Conservation (phyloP, 2,113 vertebrate genomes). For the Jacana jacana region DNA sequence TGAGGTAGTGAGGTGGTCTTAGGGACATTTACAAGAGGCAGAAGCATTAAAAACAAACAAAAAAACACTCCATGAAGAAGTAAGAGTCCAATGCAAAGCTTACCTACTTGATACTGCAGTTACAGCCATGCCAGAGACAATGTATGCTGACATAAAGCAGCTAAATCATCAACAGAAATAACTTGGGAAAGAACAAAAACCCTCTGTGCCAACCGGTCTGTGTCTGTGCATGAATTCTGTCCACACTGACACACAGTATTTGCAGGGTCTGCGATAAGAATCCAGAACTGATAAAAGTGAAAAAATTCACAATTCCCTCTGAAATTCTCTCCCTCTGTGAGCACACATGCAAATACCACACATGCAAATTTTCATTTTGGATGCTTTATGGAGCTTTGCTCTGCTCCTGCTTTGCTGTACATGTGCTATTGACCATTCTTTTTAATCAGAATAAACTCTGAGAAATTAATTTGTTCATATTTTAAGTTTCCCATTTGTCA, state of each 20-base stretch:
- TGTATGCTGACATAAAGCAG: background rate
- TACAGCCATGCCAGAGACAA: background rate
- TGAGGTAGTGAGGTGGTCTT: background rate
- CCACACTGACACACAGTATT: rapidly evolving
- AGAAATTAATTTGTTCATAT: background rate
- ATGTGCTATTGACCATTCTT: background rate
- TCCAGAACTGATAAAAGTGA: background rate
- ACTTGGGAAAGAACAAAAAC: background rate
- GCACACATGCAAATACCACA: background rate
- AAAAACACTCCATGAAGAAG: background rate
- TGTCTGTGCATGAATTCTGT: background rate
- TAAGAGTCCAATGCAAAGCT: background rate
- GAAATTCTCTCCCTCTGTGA: background rate
- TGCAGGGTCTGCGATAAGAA: background rate
- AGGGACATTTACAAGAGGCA: background rate
- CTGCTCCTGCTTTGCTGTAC: background rate
- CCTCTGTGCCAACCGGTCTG: background rate
- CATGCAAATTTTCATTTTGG: background rate
- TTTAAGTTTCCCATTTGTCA: background rate
- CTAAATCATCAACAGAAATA: background rate
- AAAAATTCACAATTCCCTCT: background rate
- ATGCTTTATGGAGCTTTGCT: background rate
- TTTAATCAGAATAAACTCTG: background rate
- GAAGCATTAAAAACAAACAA: background rate
- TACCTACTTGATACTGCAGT: background rate